Evolutionary conservation across 2,888 invertebrate genomes (phyloP).

Genomic region (Meiosimyza platycephala): DNA sequence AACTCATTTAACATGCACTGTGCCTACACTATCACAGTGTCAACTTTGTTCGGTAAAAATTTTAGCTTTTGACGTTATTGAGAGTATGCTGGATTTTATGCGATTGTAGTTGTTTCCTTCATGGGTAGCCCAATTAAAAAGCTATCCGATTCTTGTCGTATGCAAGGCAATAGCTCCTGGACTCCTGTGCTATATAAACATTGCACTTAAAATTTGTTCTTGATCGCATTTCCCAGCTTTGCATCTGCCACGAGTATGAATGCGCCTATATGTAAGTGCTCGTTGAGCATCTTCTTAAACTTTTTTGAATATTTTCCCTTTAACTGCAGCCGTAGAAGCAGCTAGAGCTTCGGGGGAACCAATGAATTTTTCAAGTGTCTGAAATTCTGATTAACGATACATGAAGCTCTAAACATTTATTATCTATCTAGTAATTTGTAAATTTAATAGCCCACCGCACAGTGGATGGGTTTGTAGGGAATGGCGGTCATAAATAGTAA

Average conservation of each 20-base stretch:
- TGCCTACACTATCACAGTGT: conserved; percentile 99
- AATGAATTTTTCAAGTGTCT: conserved; percentile 95
- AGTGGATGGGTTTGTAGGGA: too few relatives aligned
- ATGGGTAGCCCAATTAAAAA: too few relatives aligned
- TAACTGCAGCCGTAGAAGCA: conserved; percentile 91
- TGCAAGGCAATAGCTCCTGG: conserved; percentile 92
- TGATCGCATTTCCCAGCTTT: conserved; percentile 93
- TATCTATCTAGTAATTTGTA: too few relatives aligned
- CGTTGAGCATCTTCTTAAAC: too few relatives aligned
- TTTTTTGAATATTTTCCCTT: conserved; percentile 94
- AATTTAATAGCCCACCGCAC: too few relatives aligned
- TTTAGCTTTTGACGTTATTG: conserved; percentile 97
- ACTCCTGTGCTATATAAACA: conserved; percentile 87
- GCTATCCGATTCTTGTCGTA: too few relatives aligned
- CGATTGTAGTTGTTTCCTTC: conserved; percentile 97
- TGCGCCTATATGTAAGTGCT: too few relatives aligned
- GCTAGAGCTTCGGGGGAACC: conserved; percentile 96
- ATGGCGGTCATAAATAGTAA: too few relatives aligned
- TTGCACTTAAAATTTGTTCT: conserved; percentile 89
- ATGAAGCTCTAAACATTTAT: conserved; percentile 91
- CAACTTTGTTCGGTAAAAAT: conserved; percentile 98
- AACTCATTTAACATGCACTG: conserved; percentile 94
- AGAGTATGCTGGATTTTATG: conserved; percentile 90
- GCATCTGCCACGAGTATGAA: conserved; percentile 96
- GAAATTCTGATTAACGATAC: conserved; percentile 91